Evolutionary conservation across 2,888 invertebrate species (phyloP).

Genomic region (Cephus pygmeus): DNA sequence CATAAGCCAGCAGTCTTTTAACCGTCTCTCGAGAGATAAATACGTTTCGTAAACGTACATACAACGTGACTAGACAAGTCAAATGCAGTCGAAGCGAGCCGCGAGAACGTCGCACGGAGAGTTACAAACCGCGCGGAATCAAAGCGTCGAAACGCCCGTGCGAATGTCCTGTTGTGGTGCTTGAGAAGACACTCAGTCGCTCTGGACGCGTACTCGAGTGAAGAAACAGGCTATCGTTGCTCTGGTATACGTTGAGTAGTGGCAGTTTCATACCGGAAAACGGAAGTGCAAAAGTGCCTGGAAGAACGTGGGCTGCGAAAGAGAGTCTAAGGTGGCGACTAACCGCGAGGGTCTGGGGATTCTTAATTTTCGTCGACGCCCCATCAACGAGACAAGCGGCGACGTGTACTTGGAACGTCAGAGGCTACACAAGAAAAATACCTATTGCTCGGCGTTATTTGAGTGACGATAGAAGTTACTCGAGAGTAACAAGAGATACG

Average conservation of each 20-base stretch:
- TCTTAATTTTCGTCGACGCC: neutral
- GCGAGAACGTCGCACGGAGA: slow-evolving; percentile 1
- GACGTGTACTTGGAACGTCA: neutral
- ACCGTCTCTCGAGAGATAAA: neutral
- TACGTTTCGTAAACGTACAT: neutral
- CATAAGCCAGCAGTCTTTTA: neutral
- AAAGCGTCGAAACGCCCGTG: slow-evolving; percentile 14
- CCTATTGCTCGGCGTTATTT: neutral
- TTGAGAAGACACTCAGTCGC: neutral
- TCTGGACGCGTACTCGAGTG: neutral
- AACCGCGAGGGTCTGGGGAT: neutral
- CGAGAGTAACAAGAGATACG: neutral
- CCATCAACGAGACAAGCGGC: neutral
- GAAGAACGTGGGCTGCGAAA: neutral
- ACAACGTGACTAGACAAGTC: slow-evolving; percentile 19
- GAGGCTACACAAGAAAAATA: neutral
- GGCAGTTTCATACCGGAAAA: neutral
- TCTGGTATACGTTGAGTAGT: neutral
- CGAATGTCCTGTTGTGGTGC: slow-evolving; percentile 24
- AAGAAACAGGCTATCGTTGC: neutral
- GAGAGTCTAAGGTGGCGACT: neutral
- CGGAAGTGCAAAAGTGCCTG: neutral
- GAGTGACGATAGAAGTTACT: neutral
- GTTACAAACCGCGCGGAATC: neutral
- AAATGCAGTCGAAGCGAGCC: slow-evolving; percentile 27